Base-by-base conservation (phyloP, 2,113 vertebrate genomes). In the Alectura lathami region DNA sequence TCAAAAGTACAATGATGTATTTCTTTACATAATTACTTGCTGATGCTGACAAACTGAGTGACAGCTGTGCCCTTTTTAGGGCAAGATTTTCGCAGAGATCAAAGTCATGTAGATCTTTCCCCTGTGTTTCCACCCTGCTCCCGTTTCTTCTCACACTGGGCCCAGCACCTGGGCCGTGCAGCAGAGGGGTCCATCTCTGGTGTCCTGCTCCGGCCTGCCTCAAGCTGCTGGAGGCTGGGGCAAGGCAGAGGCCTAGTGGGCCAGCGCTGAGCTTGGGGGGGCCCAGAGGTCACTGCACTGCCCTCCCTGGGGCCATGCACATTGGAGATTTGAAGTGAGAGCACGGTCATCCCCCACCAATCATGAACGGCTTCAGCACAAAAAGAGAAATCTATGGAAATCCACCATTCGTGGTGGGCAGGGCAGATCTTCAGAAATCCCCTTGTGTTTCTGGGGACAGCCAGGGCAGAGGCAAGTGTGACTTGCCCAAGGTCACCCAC, bases 1-100 rank as follows among this genome's bases (percentile, higher is more conserved):
- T 59, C 85, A 84, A 91, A 92, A 76, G 69, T 20, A 93, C 87
- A 90, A 62, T 23, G 17, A 43, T 82, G 54, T 72, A 88, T 94
- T 91, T 34, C 91, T 87, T 95, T 73, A 86, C 72, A 50, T 89
- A 94, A 92, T 79, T 47, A 83, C 75, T 94, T 86, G 64, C 91
- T 94, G 91, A 82, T 94, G 77, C 70, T 94, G 92, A 91, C 89
- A 93, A 95, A 96, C 13, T 11, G 73, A 96, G 57, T 38, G 89
- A 91, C 87, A 96, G 91, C 88, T 96, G 68, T 79, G 72, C 75
- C 88, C 74, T 94, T 96, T 91, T 79, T 69, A 93, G 90, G 84
- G 83, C 7, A 36, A 91, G 63, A 83, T 62, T 75, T 88, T 83
- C 75, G 85, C 59, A 83, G 81, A 81, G 93, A 86, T 80, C 85